Base-by-base conservation (phyloP, 1,140 invertebrate genomes). In the Diabrotica undecimpunctata region DNA sequence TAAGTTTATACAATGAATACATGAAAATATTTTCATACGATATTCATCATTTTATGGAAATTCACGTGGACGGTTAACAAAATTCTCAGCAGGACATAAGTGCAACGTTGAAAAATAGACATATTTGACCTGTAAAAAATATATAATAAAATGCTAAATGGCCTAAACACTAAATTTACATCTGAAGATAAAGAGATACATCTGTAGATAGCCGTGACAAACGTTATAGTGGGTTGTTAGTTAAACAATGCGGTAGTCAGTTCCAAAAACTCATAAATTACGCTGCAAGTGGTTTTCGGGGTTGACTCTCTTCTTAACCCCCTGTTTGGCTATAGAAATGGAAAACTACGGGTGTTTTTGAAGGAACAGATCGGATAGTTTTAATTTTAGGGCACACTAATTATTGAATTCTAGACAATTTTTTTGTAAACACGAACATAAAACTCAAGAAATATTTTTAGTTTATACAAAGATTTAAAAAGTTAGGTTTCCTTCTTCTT, bases 231-330 rank as follows among this genome's bases (percentile, higher is more conserved):
- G 58, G 58, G 58, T 38, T 41, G 61, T 62, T 74, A 73, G 72
- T 74, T 70, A 72, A 76, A 75, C 73, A 76, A 75, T 76, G 72
- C 74, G 73, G 74, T 76, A 74, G 74, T 74, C 74, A 72, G 67
- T 62, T 68, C 67, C 61, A 69, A 71, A 74, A 74, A 64, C 68
- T 70, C 72, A 75, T 76, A 74, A 76, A 76, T 76, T 67, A 74
- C 61, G 69, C 66, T 38, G 61, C 53, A 54, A 62, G 61, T 39
- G 61, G 38, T 37, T 54, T 36, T 46, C 36, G 51, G 61, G 50
- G n/a, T 36, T 14, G 13, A 13, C 12, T 39, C 62, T 60, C 60
- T 62, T 61, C 62, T 12, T 11, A 50, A 13, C 38, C 58, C 58
- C 46, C 38, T 39, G 58, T 60, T 50, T 12, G 12, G 12, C 41